These are phyloP conservation scores for Cottus gobio DNA, from an alignment of 2,113 vertebrate species.

Conservation along the genomic window DNA sequence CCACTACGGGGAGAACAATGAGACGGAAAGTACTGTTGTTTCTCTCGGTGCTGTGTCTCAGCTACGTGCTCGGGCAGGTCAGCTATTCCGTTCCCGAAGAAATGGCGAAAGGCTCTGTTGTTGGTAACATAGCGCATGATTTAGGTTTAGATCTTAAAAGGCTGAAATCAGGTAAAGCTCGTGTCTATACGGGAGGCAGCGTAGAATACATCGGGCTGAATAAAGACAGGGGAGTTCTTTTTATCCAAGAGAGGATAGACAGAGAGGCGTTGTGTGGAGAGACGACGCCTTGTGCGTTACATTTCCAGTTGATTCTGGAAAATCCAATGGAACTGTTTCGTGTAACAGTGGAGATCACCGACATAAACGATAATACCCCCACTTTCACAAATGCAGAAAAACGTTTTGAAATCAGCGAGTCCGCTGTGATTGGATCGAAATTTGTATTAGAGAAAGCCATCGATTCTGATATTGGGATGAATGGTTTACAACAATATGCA, in stretches of 20 bases:
- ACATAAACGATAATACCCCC: slow-evolving; percentile 62
- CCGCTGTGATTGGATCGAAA: slow-evolving; percentile 64
- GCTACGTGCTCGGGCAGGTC: slow-evolving; percentile 63
- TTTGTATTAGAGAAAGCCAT: slow-evolving; percentile 52
- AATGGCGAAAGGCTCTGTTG: slow-evolving; percentile 78
- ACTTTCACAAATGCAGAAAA: slow-evolving; percentile 42
- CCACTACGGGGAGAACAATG: slow-evolving; percentile 55
- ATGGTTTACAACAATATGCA: slow-evolving; percentile 31
- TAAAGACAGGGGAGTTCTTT: no score
- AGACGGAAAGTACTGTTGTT: slow-evolving; percentile 67
- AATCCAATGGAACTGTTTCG: slow-evolving; percentile 70
- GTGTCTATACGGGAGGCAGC: no score
- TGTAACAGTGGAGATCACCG: slow-evolving; percentile 52
- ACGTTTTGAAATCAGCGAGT: no score
- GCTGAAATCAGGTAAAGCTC: no score
- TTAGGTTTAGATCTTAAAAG: no score
- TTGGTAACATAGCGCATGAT: no score
- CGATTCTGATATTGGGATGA: slow-evolving; percentile 53
- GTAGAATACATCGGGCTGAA: no score
- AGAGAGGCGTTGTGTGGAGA: slow-evolving; percentile 82
- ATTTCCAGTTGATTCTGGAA: slow-evolving; percentile 73
- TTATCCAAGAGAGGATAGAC: slow-evolving; percentile 75
- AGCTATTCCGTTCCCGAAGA: slow-evolving; percentile 84
- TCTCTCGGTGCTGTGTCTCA: slow-evolving; percentile 39
- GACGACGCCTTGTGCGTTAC: slow-evolving; percentile 71